These are phyloP conservation scores for Zaprionus davidi DNA, from an alignment of 1,140 invertebrate genomes.

Conservation along the genomic window DNA sequence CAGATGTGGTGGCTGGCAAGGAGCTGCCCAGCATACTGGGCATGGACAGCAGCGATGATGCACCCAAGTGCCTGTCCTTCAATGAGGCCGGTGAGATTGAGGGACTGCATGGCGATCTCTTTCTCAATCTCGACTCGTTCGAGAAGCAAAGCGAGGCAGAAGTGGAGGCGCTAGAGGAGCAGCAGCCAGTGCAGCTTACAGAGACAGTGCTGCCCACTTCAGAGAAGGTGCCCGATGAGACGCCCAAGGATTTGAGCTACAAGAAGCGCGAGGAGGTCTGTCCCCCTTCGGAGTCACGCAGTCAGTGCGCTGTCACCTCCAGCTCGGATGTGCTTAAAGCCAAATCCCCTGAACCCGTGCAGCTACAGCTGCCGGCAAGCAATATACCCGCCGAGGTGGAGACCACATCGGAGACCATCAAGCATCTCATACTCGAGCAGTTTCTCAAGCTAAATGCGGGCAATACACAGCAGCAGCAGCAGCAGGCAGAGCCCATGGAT, in stretches of 20 bases:
- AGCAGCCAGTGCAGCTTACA: not conserved
- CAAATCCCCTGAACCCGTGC: conserved; percentile 56
- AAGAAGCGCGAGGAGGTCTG: conserved; percentile 84
- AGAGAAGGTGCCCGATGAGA: conserved; percentile 84
- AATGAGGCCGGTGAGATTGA: conserved; percentile 84
- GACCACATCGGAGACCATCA: conserved; percentile 78
- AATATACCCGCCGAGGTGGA: conserved; percentile 74
- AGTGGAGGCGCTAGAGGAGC: not conserved
- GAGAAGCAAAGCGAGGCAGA: conserved; percentile 57
- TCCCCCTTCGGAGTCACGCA: conserved; percentile 77
- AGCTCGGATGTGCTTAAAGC: conserved; percentile 72
- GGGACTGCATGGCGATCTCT: conserved; percentile 78
- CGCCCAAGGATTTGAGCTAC: conserved; percentile 86
- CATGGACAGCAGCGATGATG: conserved; percentile 85
- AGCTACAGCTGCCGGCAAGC: conserved; percentile 63
- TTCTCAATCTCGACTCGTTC: conserved; percentile 71
- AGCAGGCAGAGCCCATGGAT: conserved; percentile 88
- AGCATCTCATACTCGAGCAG: conserved; percentile 80
- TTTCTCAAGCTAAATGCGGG: conserved; percentile 75
- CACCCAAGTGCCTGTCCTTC: conserved; percentile 81
- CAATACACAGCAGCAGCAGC: conserved; percentile 44
- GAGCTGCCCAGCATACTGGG: conserved; percentile 68
- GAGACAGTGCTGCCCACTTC: conserved; percentile 5
- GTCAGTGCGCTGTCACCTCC: conserved; percentile 79
- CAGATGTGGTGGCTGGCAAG: conserved; percentile 85